A percentile compares a stretch with the other conserved stretches of the same genome.
Evolutionary conservation across 2,113 vertebrate genomes (phyloP).

Genomic region (Eptesicus fuscus): DNA sequence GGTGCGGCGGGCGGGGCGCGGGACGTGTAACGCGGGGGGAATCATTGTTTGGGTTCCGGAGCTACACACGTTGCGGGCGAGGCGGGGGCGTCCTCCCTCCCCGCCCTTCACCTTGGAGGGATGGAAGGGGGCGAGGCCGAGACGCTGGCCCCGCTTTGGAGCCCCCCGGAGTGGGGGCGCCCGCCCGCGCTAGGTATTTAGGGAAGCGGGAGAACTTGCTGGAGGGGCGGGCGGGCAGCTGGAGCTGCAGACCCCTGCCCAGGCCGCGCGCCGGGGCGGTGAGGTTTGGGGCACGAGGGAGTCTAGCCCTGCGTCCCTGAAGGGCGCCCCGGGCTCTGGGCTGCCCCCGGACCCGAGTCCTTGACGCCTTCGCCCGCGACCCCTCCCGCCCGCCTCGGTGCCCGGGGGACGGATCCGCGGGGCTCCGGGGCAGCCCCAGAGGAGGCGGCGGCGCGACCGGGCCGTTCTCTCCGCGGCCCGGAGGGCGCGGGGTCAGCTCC

Average conservation of each 20-base stretch:
- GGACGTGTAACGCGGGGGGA: neutral
- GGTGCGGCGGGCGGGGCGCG: neutral
- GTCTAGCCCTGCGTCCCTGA: neutral
- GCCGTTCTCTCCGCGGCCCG: neutral
- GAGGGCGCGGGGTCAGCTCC: slow-evolving; percentile 40
- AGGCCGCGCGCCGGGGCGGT: no score
- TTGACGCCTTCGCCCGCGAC: neutral
- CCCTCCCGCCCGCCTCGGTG: neutral
- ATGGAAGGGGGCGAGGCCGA: neutral
- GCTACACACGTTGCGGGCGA: neutral
- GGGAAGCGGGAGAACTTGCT: neutral
- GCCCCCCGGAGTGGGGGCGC: neutral
- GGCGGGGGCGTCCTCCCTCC: neutral
- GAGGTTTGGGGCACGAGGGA: neutral
- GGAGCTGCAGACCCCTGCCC: neutral
- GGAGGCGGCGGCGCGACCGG: neutral
- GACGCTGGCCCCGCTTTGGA: neutral
- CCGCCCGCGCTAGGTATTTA: neutral
- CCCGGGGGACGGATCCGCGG: neutral
- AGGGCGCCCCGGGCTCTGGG: neutral
- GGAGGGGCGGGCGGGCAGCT: neutral
- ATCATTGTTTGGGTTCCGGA: slow-evolving; percentile 57
- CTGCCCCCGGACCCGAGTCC: neutral
- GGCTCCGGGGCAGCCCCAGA: neutral
- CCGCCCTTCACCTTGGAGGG: slow-evolving; percentile 57